Evolutionary conservation across 2,797 vertebrate genomes (phyloP).

Genomic region (Clarias laeviceps): DNA sequence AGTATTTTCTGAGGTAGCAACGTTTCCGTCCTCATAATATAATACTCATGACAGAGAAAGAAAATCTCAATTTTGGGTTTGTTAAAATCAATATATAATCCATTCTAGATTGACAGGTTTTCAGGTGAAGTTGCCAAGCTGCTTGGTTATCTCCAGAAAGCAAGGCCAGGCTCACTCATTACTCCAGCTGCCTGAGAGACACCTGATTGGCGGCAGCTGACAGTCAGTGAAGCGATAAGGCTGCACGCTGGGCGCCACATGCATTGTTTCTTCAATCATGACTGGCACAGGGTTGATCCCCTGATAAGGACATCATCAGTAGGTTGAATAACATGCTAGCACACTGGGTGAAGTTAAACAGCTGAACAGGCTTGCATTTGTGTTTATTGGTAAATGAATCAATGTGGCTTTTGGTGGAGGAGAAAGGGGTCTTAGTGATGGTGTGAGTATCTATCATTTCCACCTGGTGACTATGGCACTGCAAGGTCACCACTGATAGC

Average conservation of each 20-base stretch:
- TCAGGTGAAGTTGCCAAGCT: slow-evolving; percentile 63
- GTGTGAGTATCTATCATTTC: slow-evolving; percentile 75
- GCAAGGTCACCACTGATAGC: slow-evolving; percentile 77
- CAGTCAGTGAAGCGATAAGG: slow-evolving; percentile 78
- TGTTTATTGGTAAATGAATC: slow-evolving; percentile 82
- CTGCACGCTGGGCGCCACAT: slow-evolving; percentile 60
- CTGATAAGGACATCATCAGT: slow-evolving; percentile 75
- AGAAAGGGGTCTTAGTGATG: slow-evolving; percentile 68
- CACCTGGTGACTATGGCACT: slow-evolving; percentile 68
- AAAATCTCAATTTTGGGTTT: slow-evolving; percentile 65
- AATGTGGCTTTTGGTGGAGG: slow-evolving; percentile 62
- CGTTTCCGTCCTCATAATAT: slow-evolving; percentile 45
- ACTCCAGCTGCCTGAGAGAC: slow-evolving; percentile 73
- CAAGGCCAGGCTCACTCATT: slow-evolving; percentile 80
- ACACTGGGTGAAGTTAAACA: slow-evolving; percentile 37
- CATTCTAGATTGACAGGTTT: slow-evolving; percentile 61
- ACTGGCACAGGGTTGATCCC: slow-evolving; percentile 75
- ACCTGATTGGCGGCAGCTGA: slow-evolving; percentile 81
- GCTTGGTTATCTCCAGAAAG: slow-evolving; percentile 82
- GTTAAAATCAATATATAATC: slow-evolving; percentile 80
- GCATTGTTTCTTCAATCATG: slow-evolving; percentile 80
- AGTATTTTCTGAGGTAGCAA: background rate
- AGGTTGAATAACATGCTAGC: slow-evolving; percentile 59
- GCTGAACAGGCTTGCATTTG: slow-evolving; percentile 73
- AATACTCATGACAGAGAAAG: slow-evolving; percentile 54